Evolutionary conservation across 1,140 invertebrate genomes (phyloP).

Genomic region (Lordiphosa mommai): DNA sequence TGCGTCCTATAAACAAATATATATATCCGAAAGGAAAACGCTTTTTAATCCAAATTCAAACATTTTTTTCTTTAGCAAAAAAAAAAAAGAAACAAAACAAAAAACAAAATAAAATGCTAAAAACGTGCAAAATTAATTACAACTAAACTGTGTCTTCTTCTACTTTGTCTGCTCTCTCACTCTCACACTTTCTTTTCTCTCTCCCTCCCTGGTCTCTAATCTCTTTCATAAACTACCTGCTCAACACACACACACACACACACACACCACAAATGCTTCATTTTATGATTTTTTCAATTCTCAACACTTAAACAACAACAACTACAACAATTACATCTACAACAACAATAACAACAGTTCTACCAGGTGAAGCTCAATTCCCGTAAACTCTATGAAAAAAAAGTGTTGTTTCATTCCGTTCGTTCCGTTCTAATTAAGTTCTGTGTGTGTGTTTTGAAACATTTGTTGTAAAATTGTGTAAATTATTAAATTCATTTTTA

Average conservation of each 20-base stretch:
- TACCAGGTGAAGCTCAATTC: conserved; percentile 76
- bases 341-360: conserved; percentile 63
- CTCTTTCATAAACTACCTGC: conserved; percentile 16
- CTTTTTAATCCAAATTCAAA: conserved; percentile 5
- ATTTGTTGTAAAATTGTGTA: not conserved
- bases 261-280: conserved; percentile 27
- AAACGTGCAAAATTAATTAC: conserved; percentile 42
- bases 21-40: not conserved
- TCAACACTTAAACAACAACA: conserved; percentile 27
- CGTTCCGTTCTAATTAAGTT: conserved; percentile 16
- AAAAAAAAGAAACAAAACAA: conserved; percentile 16
- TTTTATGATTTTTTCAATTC: conserved; percentile 23
- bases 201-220: conserved; percentile 28
- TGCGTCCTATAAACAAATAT: no score
- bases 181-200: conserved; percentile 49
- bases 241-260: conserved; percentile 6
- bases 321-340: conserved; percentile 27
- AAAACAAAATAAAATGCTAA: not conserved
- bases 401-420: conserved; percentile 29
- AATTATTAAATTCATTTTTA: no score
- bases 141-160: conserved; percentile 56
- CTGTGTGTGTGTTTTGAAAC: not conserved
- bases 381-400: conserved; percentile 38
- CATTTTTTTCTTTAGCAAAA: conserved; percentile 13
- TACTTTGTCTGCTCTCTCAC: conserved; percentile 71